phyloP scores from a whole-genome alignment of 2,888 invertebrate genomes.

The Harpalus rufipes region DNA sequence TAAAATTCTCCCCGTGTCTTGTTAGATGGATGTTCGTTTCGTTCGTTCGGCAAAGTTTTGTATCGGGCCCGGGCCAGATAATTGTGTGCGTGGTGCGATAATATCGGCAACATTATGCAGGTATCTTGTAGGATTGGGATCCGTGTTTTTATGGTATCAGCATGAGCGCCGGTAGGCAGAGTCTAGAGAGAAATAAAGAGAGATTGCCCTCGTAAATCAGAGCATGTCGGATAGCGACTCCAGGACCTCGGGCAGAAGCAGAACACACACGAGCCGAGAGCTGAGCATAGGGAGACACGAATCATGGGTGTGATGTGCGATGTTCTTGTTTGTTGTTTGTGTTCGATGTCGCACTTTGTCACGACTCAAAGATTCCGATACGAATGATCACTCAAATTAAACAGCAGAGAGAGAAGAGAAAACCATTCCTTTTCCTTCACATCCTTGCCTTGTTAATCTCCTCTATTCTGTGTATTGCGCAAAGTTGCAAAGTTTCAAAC shows the following conservation, averaged over 20 bases:
- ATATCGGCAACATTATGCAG: conserved; percentile 46
- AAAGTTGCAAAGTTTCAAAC: conserved; percentile 61
- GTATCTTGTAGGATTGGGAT: conserved; percentile 48
- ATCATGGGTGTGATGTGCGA: background rate
- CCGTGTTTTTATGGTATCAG: conserved; percentile 59
- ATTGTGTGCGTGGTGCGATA: conserved; percentile 9
- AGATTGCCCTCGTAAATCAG: conserved; percentile 78
- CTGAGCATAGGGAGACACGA: conserved; percentile 13
- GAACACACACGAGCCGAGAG: conserved; percentile 29
- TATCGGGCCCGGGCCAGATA: background rate
- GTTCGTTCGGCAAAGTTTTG: too few relatives aligned
- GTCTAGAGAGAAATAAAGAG: conserved; percentile 78
- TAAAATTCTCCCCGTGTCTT: too few relatives aligned
- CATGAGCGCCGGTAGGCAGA: conserved; percentile 67
- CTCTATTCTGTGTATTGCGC: conserved; percentile 60
- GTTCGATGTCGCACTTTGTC: conserved; percentile 68
- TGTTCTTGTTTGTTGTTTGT: conserved; percentile 74
- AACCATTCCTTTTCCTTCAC: background rate
- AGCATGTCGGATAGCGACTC: conserved; percentile 67
- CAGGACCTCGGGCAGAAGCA: conserved; percentile 9
- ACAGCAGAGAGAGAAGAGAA: background rate
- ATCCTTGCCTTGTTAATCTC: conserved; percentile 7
- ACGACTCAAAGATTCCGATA: conserved; percentile 65
- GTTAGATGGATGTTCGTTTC: too few relatives aligned
- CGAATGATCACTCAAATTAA: conserved; percentile 65